Evolutionary conservation across 2,113 vertebrate species (phyloP), one percentile per base, ranked within the genome.

Genomic region (Callaeas wilsoni): DNA sequence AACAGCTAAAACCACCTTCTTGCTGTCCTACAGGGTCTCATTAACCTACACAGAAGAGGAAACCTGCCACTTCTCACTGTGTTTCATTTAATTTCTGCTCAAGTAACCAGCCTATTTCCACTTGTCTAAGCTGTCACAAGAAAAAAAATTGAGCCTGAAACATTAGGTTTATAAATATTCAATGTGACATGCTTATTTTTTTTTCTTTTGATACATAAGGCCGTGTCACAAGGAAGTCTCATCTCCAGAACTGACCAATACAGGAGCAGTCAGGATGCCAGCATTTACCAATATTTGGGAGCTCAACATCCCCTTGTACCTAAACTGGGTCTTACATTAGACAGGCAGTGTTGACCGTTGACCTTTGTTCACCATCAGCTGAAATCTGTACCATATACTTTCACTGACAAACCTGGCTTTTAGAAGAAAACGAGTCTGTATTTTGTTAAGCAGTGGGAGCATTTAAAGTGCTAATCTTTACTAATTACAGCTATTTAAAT

Each of bases 31-130:
- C 55, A 73, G 84, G 33, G 75, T 88, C 89, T 97, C 78, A 93
- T 96, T 96, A 96, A 95, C 82, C 87, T 87, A 80, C 55, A 77
- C 55, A 77, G 55, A 95, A 91, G 55, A 88, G 63, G 71, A 90
- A 96, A 74, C 20, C 78, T 95, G 78, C 64, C 59, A 91, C 71
- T 91, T 95, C 74, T 91, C 46, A 70, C 79, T 59, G 33, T 78
- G 69, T 93, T 93, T 88, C 75, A 76, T 94, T 94, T 91, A 89
- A 96, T 91, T 95, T 94, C 91, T 87, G 55, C 59, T 94, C 93
- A 95, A 86, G 59, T 64, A 94, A 83, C 67, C 79, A 96, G 55
- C 42, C 65, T 87, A 80, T 93, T 91, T 91, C 74, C 11, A 9
- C 87, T 91, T 93, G 77, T 82, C 62, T 77, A 63, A 69, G 27